Evolutionary conservation across 2,888 invertebrate species (phyloP).

Genomic region (Catotricha subobsoleta): DNA sequence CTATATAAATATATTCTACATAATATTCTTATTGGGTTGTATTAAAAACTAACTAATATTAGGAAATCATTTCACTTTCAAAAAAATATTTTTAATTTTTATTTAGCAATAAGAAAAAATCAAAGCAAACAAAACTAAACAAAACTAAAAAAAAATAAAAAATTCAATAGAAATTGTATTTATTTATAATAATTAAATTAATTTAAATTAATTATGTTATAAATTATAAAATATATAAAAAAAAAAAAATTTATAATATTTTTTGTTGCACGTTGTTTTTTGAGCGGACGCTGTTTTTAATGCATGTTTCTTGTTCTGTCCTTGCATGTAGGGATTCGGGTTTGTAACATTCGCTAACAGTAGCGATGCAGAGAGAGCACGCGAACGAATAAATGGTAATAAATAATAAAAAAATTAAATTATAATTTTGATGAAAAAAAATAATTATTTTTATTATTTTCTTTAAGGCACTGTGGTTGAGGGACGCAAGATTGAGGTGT

Average conservation of each 20-base stretch:
- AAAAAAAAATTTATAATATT: conserved; percentile 46
- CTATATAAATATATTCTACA: no score
- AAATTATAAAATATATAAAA: no score
- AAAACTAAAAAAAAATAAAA: conserved; percentile 3
- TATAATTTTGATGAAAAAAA: neutral
- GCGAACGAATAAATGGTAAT: conserved; percentile 51
- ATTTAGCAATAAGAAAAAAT: neutral
- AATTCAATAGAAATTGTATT: conserved; percentile 37
- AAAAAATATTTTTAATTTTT: no score
- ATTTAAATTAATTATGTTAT: no score
- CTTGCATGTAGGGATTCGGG: conserved; percentile 99
- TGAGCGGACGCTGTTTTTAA: conserved; percentile 61
- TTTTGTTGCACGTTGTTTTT: conserved; percentile 63
- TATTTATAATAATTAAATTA: no score
- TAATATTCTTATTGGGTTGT: no score
- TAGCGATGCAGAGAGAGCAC: conserved; percentile 99
- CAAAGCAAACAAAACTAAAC: no score
- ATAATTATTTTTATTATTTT: conserved; percentile 17
- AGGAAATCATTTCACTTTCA: no score
- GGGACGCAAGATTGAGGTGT: conserved; percentile 99
- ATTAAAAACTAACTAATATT: no score
- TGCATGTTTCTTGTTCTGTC: conserved; percentile 86
- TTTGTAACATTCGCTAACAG: conserved; percentile 99
- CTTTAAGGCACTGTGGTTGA: conserved; percentile 99
- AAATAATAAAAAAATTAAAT: neutral